Conservation (phyloP, 2,888 invertebrate species). For the Ophonus ardosiacus region DNA sequence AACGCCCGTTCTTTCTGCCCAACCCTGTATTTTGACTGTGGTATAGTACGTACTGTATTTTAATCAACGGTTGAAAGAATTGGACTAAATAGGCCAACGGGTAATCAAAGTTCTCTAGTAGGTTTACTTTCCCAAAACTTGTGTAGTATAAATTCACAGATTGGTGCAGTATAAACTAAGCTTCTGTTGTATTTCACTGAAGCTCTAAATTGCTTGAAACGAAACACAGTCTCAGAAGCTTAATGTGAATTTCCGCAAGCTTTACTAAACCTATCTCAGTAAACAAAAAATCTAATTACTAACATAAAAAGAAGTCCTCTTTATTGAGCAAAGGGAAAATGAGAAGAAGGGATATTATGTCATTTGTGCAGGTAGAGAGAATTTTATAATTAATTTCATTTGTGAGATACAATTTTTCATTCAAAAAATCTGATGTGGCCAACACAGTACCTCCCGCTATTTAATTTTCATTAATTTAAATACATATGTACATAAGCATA, state of each 20-base stretch:
- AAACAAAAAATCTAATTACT: constrained; percentile 59
- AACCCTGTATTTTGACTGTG: too few relatives aligned
- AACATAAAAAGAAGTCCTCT: constrained; percentile 42
- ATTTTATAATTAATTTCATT: constrained; percentile 25
- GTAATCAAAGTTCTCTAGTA: too few relatives aligned
- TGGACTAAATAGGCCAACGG: too few relatives aligned
- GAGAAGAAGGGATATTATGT: constrained; percentile 2
- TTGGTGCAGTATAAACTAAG: neutral
- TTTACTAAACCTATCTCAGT: constrained; percentile 54
- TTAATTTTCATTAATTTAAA: too few relatives aligned
- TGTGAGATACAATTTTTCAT: too few relatives aligned
- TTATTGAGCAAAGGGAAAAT: constrained; percentile 8
- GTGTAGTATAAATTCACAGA: neutral
- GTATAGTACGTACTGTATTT: too few relatives aligned
- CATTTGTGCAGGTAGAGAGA: constrained; percentile 18
- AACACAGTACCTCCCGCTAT: too few relatives aligned
- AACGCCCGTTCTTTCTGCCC: too few relatives aligned
- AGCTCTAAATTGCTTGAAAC: constrained; percentile 42
- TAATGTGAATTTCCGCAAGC: constrained; percentile 58
- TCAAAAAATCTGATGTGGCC: too few relatives aligned
- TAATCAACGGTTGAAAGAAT: too few relatives aligned
- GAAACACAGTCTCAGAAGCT: constrained; percentile 28
- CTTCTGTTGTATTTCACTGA: constrained; percentile 20
- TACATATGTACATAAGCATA: too few relatives aligned
- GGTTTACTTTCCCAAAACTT: too few relatives aligned